Evolutionary conservation across 2,113 vertebrate species (phyloP).

Genomic region (Silurus meridionalis): DNA sequence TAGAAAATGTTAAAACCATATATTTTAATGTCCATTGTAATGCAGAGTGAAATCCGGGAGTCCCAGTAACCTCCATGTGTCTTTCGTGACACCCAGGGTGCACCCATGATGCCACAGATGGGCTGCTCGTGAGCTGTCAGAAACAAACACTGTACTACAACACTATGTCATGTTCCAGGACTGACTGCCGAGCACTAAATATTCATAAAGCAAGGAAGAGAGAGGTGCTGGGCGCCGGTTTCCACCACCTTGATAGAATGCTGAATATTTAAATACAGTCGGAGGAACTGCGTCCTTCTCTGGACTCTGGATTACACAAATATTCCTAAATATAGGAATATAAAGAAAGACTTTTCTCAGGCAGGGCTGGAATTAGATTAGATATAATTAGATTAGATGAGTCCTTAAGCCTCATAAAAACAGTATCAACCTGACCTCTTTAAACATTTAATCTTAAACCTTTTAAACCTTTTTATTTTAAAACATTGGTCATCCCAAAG

Average conservation of each 20-base stretch:
- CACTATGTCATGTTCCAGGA: constrained; percentile 50
- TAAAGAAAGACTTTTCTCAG: constrained; percentile 31
- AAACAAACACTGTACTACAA: constrained; percentile 49
- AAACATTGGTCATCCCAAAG: neutral
- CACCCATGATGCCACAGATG: constrained; percentile 44
- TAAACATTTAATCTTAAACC: too few species aligned
- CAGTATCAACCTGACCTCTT: neutral
- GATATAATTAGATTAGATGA: neutral
- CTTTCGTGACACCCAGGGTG: constrained; percentile 13
- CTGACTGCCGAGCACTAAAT: constrained; percentile 48
- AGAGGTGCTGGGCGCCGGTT: constrained; percentile 42
- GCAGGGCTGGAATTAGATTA: neutral
- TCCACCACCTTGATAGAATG: constrained; percentile 42
- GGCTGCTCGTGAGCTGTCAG: constrained; percentile 48
- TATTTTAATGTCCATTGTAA: constrained; percentile 15
- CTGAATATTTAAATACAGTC: constrained; percentile 51
- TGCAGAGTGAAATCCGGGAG: constrained; percentile 51
- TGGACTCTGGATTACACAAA: constrained; percentile 27
- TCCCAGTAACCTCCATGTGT: constrained; percentile 45
- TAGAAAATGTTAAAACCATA: neutral
- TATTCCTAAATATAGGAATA: neutral
- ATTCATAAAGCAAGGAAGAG: constrained; percentile 43
- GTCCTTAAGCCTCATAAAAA: neutral
- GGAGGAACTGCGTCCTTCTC: constrained; percentile 37
- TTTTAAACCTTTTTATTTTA: neutral